Percentiles rank a stretch among this genome's conserved stretches.
phyloP scores from a whole-genome alignment of 2,797 vertebrate species.

The Cossypha heuglini region DNA sequence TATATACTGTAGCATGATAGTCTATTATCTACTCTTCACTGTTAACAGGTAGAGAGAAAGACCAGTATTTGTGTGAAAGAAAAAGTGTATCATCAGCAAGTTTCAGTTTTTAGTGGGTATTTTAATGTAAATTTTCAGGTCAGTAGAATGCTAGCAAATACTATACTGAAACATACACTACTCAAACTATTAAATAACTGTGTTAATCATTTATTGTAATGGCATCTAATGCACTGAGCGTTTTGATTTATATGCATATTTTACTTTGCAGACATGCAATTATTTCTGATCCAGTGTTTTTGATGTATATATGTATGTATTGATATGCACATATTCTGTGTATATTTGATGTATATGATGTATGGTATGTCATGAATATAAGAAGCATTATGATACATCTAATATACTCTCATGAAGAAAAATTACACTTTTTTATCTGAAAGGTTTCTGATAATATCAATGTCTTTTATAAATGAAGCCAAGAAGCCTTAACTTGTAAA shows the following conservation, averaged over 20 bases:
- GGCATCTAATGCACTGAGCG: conserved; percentile 67
- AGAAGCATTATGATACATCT: conserved; percentile 33
- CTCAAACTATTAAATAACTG: conserved; percentile 62
- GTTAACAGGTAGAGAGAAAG: not conserved
- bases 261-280: conserved; percentile 71
- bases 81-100: conserved; percentile 26
- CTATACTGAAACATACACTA: conserved; percentile 52
- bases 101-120: conserved; percentile 33
- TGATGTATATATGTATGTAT: conserved; percentile 61
- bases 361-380: conserved; percentile 16
- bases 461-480: not conserved
- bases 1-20: conserved; percentile 1
- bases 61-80: conserved; percentile 20
- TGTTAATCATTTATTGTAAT: conserved; percentile 65
- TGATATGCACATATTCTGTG: conserved; percentile 49
- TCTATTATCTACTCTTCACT: not conserved
- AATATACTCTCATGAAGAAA: conserved; percentile 28
- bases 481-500: not conserved
- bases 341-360: conserved; percentile 21
- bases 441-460: conserved; percentile 21
- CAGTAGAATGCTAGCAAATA: conserved; percentile 52
- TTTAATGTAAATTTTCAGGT: conserved; percentile 33
- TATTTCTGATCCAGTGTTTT: conserved; percentile 67
- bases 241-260: conserved; percentile 66
- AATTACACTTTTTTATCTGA: not conserved